A percentile compares a stretch with the other conserved stretches of the same genome.
Evolutionary conservation across 2,797 vertebrate species (phyloP).

Genomic region (Gadopsis bispinosus): DNA sequence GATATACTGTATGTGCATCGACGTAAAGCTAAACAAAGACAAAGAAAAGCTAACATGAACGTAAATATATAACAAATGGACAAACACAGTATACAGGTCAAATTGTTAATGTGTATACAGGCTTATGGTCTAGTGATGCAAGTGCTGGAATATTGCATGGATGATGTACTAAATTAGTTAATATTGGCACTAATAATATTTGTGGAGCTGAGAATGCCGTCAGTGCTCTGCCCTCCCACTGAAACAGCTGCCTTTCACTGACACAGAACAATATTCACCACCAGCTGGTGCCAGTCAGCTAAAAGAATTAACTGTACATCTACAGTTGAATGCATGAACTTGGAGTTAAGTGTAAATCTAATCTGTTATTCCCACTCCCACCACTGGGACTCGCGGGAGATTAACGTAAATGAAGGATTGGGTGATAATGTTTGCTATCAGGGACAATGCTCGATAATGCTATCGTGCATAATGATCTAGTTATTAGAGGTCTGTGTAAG

Average conservation of each 20-base stretch:
- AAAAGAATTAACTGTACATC: conserved; percentile 48
- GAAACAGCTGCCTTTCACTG: conserved; percentile 75
- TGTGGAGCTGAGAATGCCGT: conserved; percentile 47
- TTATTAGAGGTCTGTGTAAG: conserved; percentile 57
- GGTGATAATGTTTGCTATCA: background rate
- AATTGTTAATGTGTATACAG: background rate
- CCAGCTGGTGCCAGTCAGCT: conserved; percentile 65
- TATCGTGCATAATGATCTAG: conserved; percentile 33
- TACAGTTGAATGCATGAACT: conserved; percentile 12
- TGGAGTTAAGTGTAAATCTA: background rate
- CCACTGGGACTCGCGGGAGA: background rate
- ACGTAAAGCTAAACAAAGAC: background rate
- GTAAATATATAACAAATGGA: background rate
- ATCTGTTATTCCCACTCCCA: background rate
- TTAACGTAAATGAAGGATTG: background rate
- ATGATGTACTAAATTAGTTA: background rate
- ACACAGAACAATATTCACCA: conserved; percentile 63
- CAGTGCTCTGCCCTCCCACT: conserved; percentile 51
- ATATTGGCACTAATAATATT: conserved; percentile 25
- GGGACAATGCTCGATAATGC: conserved; percentile 20
- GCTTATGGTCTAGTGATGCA: background rate
- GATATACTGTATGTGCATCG: too few relatives aligned
- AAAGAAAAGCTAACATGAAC: background rate
- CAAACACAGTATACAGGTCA: background rate
- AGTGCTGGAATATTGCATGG: background rate